Evolutionary conservation across 2,797 vertebrate genomes (phyloP), one percentile per base, ranked within the genome.

Genomic region (Psittacula echo): DNA sequence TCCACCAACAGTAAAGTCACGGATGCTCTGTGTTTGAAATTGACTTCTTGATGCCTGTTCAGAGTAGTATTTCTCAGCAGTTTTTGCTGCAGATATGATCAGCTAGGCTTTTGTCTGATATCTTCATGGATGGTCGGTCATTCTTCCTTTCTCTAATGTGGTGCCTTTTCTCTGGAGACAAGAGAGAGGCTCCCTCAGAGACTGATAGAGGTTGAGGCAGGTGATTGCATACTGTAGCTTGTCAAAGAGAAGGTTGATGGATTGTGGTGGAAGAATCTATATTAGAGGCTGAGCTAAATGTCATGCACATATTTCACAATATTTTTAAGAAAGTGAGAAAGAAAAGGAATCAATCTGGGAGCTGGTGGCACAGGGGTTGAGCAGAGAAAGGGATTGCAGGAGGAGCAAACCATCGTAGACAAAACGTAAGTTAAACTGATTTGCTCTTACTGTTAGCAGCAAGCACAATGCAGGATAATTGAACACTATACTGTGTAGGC

Each of bases 331-430:
- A 76, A 56, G 29, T 56, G 48, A 19, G 12, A n/a, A 58, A 58
- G 45, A 65, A 32, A 74, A 37, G 13, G 32, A 51, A 37, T 67
- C 0, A 0, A 0, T 61, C 15, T 85, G 24, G 6, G 32, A 68
- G 37, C 13, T 89, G 61, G 11, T 75, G 32, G 32, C 23, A 29
- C 15, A 39, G 37, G 24, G 4, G 7, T 78, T 85, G 29, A 62
- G 37, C 34, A 83, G 47, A 61, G 37, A 70, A 79, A 18, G 15
- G 5, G 8, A 4, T 53, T 78, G 13, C 21, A 45, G n/a, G 41
- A 76, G 7, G 7, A 47, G 27, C 13, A 44, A 82, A 61, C 27
- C 3, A 15, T 84, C 13, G 6, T n/a, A 27, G 23, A 85, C 22
- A 67, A 91, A 81, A 56, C 9, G 0, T 13, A 47, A n/a, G 48